phyloP scores from a whole-genome alignment of 2,888 invertebrate species.

The Smittia aterrima region DNA sequence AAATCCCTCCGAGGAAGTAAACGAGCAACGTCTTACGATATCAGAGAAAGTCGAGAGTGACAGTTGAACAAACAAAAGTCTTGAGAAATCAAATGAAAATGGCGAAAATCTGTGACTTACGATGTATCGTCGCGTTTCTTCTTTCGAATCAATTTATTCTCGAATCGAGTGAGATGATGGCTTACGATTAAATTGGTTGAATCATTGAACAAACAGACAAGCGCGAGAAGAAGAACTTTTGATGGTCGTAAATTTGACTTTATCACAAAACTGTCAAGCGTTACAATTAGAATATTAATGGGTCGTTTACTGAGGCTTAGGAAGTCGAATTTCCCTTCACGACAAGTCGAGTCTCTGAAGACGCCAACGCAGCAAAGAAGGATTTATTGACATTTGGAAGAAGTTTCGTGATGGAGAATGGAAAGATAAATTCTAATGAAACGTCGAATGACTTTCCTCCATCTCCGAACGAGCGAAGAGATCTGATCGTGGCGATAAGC shows the following conservation, averaged over 20 bases:
- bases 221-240: not conserved
- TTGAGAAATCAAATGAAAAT: constrained; percentile 2
- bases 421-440: constrained; percentile 36
- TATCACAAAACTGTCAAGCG: constrained; percentile 40
- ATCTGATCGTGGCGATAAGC: not conserved
- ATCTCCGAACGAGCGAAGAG: not conserved
- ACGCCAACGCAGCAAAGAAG: not conserved
- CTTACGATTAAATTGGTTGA: not conserved
- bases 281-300: constrained; percentile 41
- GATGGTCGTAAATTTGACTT: constrained; percentile 39
- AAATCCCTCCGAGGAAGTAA: not conserved
- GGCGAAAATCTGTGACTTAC: constrained; percentile 3
- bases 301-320: constrained; percentile 35
- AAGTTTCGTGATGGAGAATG: constrained; percentile 28
- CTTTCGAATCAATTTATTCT: not conserved
- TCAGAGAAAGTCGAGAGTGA: constrained; percentile 28
- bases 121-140: not conserved
- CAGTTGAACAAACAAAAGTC: not conserved
- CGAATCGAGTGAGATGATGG: not conserved
- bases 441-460: constrained; percentile 10
- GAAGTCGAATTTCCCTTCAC: not conserved
- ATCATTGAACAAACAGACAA: not conserved
- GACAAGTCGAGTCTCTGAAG: not conserved
- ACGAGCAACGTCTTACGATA: constrained; percentile 18
- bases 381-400: constrained; percentile 14